Conservation (phyloP, 1,140 invertebrate genomes). For the Drosophila aff. region DNA sequence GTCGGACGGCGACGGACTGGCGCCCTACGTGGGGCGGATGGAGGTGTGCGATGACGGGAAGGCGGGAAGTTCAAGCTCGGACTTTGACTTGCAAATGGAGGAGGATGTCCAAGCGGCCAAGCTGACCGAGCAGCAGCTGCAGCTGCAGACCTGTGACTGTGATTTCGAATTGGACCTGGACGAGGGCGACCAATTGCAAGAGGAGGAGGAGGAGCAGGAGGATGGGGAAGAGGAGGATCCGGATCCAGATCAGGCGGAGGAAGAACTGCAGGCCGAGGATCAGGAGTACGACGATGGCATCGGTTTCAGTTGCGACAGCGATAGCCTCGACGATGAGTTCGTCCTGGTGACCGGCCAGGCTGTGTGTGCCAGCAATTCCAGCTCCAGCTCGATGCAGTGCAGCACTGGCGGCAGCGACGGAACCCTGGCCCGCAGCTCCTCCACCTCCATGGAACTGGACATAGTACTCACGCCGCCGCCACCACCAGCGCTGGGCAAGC, state of each 20-base stretch:
- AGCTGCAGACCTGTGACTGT: constrained; percentile 50
- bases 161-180: constrained; percentile 52
- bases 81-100: constrained; percentile 31
- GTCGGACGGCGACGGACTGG: constrained; percentile 28
- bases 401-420: constrained; percentile 39
- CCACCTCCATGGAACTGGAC: constrained; percentile 60
- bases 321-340: constrained; percentile 65
- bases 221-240: not conserved
- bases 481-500: constrained; percentile 44
- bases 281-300: constrained; percentile 74
- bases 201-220: constrained; percentile 4
- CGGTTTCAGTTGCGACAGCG: constrained; percentile 76
- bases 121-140: constrained; percentile 7
- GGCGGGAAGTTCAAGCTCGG: constrained; percentile 20
- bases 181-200: constrained; percentile 2
- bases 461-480: constrained; percentile 61
- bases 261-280: constrained; percentile 32
- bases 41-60: constrained; percentile 1
- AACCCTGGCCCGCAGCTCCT: constrained; percentile 31
- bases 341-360: constrained; percentile 38
- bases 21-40: constrained; percentile 6
- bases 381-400: constrained; percentile 62
- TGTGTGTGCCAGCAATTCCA: constrained; percentile 47
- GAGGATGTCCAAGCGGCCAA: not conserved
- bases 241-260: not conserved